Evolutionary conservation across 2,113 vertebrate genomes (phyloP).

Genomic region (Oxygymnocypris stewartii): DNA sequence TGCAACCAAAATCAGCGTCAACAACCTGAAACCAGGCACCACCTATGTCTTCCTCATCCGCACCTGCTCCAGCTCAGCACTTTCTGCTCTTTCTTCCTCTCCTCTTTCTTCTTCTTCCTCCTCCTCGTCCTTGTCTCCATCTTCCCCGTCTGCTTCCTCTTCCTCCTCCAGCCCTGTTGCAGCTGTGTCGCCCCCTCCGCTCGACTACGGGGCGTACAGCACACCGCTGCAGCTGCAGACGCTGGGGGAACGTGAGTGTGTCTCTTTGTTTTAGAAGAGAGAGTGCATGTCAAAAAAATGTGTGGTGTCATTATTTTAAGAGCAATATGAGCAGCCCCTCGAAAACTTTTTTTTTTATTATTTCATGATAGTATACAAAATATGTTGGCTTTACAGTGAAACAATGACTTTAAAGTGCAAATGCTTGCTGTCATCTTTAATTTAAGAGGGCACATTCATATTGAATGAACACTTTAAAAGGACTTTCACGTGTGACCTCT

Average conservation of each 20-base stretch:
- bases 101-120: slow-evolving; percentile 76
- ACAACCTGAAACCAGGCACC: slow-evolving; percentile 92
- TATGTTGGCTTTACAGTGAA: neutral
- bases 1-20: slow-evolving; percentile 83
- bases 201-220: slow-evolving; percentile 84
- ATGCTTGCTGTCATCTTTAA: slow-evolving; percentile 26
- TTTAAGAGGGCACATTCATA: slow-evolving; percentile 8
- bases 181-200: slow-evolving; percentile 78
- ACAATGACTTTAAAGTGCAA: slow-evolving; percentile 11
- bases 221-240: slow-evolving; percentile 93
- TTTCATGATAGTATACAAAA: neutral
- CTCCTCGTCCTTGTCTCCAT: slow-evolving; percentile 71
- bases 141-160: slow-evolving; percentile 62
- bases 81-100: slow-evolving; percentile 83
- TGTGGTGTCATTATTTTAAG: neutral
- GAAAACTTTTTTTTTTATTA: neutral
- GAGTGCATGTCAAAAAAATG: neutral
- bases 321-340: neutral
- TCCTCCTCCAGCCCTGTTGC: slow-evolving; percentile 80
- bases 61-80: slow-evolving; percentile 75
- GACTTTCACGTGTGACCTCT: neutral
- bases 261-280: neutral
- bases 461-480: neutral
- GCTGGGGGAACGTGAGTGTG: slow-evolving; percentile 85
- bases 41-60: slow-evolving; percentile 93